phyloP scores from a whole-genome alignment of 2,113 vertebrate genomes.

The Hippocampus comes region DNA sequence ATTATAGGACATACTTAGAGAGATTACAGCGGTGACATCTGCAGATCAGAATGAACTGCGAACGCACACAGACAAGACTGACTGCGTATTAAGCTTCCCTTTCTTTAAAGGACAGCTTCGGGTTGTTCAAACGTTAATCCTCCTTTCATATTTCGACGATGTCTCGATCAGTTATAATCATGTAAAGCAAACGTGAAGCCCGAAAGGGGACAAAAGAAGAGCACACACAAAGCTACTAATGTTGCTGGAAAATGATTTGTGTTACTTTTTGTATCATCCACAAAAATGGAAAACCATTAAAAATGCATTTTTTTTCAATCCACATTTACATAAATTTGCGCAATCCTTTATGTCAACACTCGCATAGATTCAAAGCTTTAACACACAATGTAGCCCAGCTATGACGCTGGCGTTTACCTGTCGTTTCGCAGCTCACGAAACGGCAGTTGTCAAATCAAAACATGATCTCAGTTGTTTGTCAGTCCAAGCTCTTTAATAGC shows the following conservation, averaged over 20 bases:
- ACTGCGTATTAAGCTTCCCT: not conserved
- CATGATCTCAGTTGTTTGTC: no score
- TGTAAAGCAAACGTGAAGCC: not conserved
- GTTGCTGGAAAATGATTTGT: not conserved
- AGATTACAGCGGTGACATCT: slow-evolving; percentile 67
- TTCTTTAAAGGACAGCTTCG: slow-evolving; percentile 14
- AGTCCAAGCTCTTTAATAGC: no score
- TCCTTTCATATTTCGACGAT: not conserved
- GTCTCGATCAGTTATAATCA: not conserved
- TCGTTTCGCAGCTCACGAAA: no score
- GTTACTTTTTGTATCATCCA: not conserved
- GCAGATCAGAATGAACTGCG: slow-evolving; percentile 48
- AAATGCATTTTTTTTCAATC: not conserved
- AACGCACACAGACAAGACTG: slow-evolving; percentile 22
- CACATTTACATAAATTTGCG: no score
- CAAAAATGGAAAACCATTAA: not conserved
- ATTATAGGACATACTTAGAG: slow-evolving; percentile 66
- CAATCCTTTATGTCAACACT: no score
- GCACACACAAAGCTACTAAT: not conserved
- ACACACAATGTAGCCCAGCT: no score
- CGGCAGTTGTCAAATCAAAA: no score
- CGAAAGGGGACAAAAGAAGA: not conserved
- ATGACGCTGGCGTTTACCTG: no score
- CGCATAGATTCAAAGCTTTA: no score
- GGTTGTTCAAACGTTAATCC: not conserved